phyloP scores from a whole-genome alignment of 92 coral and sea anemone species.

The Porites cylindrica region DNA sequence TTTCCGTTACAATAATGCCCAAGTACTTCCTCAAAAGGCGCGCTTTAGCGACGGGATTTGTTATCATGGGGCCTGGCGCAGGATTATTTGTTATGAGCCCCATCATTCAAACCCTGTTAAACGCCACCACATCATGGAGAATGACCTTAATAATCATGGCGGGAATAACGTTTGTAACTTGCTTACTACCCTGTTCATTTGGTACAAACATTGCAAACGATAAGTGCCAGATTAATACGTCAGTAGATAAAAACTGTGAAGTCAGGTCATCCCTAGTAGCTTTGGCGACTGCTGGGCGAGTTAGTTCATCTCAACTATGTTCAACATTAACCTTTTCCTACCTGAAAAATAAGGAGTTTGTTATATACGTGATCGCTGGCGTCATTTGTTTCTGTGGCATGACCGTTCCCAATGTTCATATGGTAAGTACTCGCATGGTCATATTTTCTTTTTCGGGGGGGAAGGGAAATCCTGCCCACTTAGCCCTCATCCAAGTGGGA shows the following conservation, averaged over 20 bases:
- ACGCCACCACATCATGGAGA: conserved; percentile 5
- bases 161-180: conserved; percentile 14
- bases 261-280: not conserved
- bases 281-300: not conserved
- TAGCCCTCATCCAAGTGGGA: no score
- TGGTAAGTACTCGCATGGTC: conserved; percentile 14
- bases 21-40: conserved; percentile 48
- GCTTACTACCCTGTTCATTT: conserved; percentile 20
- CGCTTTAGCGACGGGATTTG: conserved; percentile 51
- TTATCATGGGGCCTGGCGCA: conserved; percentile 64
- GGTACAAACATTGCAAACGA: not conserved
- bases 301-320: not conserved
- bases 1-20: conserved; percentile 55
- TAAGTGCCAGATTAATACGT: not conserved
- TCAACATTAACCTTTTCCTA: conserved; percentile 1
- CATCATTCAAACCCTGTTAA: not conserved
- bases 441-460: no score
- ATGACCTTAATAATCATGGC: conserved; percentile 13
- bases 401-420: conserved; percentile 29
- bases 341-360: conserved; percentile 17
- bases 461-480: no score
- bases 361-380: conserved; percentile 2
- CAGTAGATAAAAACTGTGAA: not conserved
- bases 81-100: conserved; percentile 67
- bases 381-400: conserved; percentile 13